Evolutionary conservation across 2,888 invertebrate genomes (phyloP).

Genomic region (Sisyra nigra): DNA sequence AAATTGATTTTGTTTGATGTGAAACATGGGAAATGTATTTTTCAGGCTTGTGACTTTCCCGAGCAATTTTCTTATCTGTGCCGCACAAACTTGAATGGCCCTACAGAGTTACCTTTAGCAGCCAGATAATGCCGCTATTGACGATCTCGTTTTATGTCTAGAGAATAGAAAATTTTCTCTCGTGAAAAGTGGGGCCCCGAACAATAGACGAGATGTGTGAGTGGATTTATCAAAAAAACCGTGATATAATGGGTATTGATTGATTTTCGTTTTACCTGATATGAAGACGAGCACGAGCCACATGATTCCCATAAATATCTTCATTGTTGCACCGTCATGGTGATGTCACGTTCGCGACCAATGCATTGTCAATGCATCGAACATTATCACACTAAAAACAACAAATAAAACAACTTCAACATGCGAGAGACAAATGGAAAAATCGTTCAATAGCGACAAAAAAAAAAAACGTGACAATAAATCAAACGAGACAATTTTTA

Average conservation of each 20-base stretch:
- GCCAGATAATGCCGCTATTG: neutral
- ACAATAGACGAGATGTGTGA: neutral
- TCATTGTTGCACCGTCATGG: slow-evolving; percentile 33
- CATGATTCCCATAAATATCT: slow-evolving; percentile 42
- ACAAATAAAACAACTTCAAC: no score
- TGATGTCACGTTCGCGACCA: slow-evolving; percentile 30
- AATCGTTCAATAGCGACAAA: no score
- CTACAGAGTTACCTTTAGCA: neutral
- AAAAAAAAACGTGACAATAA: no score
- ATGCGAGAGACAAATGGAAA: no score
- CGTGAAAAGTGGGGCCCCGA: neutral
- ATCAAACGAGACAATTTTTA: no score
- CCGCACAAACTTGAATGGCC: no score
- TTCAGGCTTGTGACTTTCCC: no score
- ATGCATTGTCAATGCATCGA: no score
- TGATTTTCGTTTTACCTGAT: slow-evolving; percentile 31
- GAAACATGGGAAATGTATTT: no score
- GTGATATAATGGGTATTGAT: neutral
- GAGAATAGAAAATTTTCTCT: neutral
- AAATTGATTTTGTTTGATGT: no score
- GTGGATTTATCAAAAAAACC: neutral
- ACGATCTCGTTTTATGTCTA: neutral
- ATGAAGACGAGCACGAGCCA: slow-evolving; percentile 43
- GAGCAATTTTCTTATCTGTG: no score
- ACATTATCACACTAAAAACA: no score